phyloP scores from a whole-genome alignment of 2,888 invertebrate genomes.

The Phymatocera aterrima region DNA sequence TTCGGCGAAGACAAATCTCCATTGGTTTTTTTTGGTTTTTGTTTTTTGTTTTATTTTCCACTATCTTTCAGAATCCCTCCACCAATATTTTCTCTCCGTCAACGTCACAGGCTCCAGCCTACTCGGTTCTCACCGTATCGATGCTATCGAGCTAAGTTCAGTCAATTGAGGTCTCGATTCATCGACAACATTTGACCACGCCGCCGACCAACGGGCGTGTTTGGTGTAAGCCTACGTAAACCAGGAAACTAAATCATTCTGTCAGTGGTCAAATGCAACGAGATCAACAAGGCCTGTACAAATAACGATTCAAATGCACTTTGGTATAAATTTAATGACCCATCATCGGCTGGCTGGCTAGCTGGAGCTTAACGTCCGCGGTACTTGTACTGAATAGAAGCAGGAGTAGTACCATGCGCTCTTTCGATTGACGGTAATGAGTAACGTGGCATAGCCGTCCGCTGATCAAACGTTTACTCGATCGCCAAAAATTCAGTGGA shows the following conservation, averaged over 20 bases:
- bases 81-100: too few species aligned
- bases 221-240: constrained; percentile 45
- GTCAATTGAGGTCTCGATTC: constrained; percentile 14
- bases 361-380: too few species aligned
- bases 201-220: constrained; percentile 39
- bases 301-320: constrained; percentile 54
- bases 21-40: too few species aligned
- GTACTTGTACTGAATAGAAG: not conserved
- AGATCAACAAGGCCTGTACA: constrained; percentile 54
- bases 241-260: constrained; percentile 62
- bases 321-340: constrained; percentile 57
- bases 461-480: not conserved
- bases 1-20: too few species aligned
- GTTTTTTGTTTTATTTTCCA: too few species aligned
- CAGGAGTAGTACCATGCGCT: not conserved
- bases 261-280: constrained; percentile 57
- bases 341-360: not conserved
- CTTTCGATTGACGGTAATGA: constrained; percentile 9
- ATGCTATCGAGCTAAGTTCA: not conserved
- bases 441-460: not conserved
- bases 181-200: constrained; percentile 5
- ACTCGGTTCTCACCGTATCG: too few species aligned
- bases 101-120: too few species aligned
- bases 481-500: not conserved
- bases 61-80: too few species aligned